phyloP scores from a whole-genome alignment of 2,113 vertebrate species.

The Elachura formosa region DNA sequence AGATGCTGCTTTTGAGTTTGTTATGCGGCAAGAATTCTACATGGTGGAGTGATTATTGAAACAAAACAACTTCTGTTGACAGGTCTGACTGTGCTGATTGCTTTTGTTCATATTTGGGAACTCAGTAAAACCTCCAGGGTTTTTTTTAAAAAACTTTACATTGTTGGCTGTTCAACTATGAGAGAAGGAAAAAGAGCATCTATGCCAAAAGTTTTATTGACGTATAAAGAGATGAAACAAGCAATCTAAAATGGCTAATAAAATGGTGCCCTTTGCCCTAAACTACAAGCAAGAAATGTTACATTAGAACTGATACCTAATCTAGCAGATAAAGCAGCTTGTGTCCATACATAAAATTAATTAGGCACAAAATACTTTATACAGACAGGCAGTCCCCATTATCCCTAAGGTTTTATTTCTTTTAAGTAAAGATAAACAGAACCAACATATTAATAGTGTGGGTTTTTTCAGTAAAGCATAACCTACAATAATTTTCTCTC shows the following conservation, averaged over 20 bases:
- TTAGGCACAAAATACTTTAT: not conserved
- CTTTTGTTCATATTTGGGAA: not conserved
- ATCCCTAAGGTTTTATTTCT: not conserved
- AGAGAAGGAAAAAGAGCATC: not conserved
- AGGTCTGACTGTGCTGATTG: not conserved
- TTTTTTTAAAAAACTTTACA: conserved; percentile 14
- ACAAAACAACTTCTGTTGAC: not conserved
- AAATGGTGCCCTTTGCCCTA: not conserved
- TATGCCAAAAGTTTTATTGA: not conserved
- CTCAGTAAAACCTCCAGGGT: not conserved
- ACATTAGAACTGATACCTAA: not conserved
- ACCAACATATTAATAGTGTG: not conserved
- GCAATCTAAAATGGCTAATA: not conserved
- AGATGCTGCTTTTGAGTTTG: not conserved
- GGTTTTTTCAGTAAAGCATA: not conserved
- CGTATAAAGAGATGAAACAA: not conserved
- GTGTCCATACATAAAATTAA: conserved; percentile 22
- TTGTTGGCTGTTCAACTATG: not conserved
- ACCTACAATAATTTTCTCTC: not conserved
- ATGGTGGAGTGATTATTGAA: not conserved
- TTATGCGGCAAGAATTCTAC: not conserved
- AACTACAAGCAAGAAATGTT: not conserved
- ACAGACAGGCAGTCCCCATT: not conserved
- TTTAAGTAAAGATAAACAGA: not conserved
- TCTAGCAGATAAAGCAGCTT: conserved; percentile 8